Percentiles rank a stretch among this genome's conserved stretches.
Conservation (phyloP, 2,113 vertebrate species). For the Prochilodus magdalenae region DNA sequence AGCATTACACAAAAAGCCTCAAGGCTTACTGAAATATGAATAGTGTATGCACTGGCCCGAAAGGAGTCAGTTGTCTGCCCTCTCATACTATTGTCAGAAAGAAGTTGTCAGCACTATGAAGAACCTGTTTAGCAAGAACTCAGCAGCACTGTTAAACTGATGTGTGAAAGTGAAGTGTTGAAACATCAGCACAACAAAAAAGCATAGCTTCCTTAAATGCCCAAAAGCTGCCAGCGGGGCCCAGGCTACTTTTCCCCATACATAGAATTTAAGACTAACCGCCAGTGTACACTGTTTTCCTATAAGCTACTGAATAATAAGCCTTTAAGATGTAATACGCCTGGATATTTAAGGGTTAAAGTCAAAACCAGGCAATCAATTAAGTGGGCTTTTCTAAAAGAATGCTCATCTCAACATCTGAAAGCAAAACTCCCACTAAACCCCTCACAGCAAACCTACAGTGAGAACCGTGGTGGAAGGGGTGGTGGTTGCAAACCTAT, state of each 20-base stretch:
- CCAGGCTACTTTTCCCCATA: too few relatives aligned
- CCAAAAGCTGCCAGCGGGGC: too few relatives aligned
- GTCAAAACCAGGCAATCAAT: too few relatives aligned
- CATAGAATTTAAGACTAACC: too few relatives aligned
- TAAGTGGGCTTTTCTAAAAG: too few relatives aligned
- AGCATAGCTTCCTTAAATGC: too few relatives aligned
- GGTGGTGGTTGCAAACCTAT: too few relatives aligned
- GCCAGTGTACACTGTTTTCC: neutral
- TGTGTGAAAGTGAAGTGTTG: neutral
- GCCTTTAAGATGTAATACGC: neutral
- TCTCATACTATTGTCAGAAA: slow-evolving; percentile 39
- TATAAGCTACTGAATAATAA: too few relatives aligned
- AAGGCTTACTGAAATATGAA: slow-evolving; percentile 18
- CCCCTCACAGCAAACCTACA: too few relatives aligned
- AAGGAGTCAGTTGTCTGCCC: neutral
- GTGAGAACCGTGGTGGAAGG: too few relatives aligned
- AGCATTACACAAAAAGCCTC: slow-evolving; percentile 13
- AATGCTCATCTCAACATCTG: too few relatives aligned
- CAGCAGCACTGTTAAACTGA: neutral
- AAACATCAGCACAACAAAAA: neutral
- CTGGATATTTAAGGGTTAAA: neutral
- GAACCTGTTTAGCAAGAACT: slow-evolving; percentile 68
- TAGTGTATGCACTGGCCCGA: slow-evolving; percentile 26
- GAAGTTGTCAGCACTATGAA: slow-evolving; percentile 67
- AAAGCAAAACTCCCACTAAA: too few relatives aligned